Conservation (phyloP, 2,888 invertebrate genomes). For the Pterostichus niger region DNA sequence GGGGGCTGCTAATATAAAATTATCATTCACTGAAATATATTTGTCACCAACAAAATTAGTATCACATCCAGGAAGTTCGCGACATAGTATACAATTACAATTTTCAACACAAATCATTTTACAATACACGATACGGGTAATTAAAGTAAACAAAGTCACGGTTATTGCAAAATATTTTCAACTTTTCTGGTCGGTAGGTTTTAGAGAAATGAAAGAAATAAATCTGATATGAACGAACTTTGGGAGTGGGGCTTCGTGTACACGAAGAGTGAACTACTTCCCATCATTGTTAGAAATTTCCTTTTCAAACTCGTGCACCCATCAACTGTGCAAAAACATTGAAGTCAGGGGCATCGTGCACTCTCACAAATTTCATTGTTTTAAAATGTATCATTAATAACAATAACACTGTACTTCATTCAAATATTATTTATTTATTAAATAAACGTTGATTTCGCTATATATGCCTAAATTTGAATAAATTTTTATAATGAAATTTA, state of each 20-base stretch:
- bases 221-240: slow-evolving; percentile 71
- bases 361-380: slow-evolving; percentile 66
- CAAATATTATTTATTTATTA: background rate
- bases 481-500: background rate
- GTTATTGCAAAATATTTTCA: slow-evolving; percentile 25
- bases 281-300: slow-evolving; percentile 75
- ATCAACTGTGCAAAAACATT: slow-evolving; percentile 64
- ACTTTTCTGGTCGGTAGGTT: slow-evolving; percentile 60
- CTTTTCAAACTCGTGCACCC: slow-evolving; percentile 70
- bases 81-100: slow-evolving; percentile 87
- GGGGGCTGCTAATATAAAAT: slow-evolving; percentile 78
- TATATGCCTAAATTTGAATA: background rate
- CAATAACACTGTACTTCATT: slow-evolving; percentile 9
- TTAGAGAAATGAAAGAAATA: slow-evolving; percentile 69
- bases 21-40: slow-evolving; percentile 73
- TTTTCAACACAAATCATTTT: slow-evolving; percentile 85
- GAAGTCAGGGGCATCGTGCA: slow-evolving; percentile 61
- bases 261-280: slow-evolving; percentile 73
- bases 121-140: no score
- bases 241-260: slow-evolving; percentile 49
- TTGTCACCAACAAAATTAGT: slow-evolving; percentile 77
- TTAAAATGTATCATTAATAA: slow-evolving; percentile 50
- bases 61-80: slow-evolving; percentile 84
- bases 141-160: slow-evolving; percentile 17
- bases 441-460: background rate